Percentiles rank a stretch among this genome's conserved stretches.
phyloP scores from a whole-genome alignment of 2,888 invertebrate species.

The Acronicta aceris region DNA sequence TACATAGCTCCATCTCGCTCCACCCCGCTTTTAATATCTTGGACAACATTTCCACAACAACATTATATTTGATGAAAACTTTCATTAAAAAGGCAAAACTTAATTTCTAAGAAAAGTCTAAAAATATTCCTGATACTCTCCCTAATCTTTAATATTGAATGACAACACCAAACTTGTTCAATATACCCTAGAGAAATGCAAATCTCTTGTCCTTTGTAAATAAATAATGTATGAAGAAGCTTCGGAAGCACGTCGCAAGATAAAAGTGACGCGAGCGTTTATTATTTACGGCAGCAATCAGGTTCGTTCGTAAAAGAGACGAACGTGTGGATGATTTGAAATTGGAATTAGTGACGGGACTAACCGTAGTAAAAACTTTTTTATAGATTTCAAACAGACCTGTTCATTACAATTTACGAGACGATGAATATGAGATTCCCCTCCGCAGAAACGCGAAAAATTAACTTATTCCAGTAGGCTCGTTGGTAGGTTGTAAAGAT shows the following conservation, averaged over 20 bases:
- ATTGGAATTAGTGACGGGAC: constrained; percentile 7
- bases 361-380: constrained; percentile 15
- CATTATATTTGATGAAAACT: constrained; percentile 69
- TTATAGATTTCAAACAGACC: too few relatives aligned
- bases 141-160: constrained; percentile 79
- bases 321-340: constrained; percentile 15
- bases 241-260: constrained; percentile 38
- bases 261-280: constrained; percentile 54
- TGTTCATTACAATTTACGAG: too few relatives aligned
- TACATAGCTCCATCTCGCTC: constrained; percentile 10
- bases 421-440: too few relatives aligned
- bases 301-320: constrained; percentile 38
- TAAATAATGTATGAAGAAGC: constrained; percentile 81
- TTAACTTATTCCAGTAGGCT: too few relatives aligned
- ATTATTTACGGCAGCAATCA: constrained; percentile 54
- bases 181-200: constrained; percentile 78
- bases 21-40: constrained; percentile 27
- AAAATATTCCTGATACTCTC: constrained; percentile 62
- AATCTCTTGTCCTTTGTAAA: constrained; percentile 73
- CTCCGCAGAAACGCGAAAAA: too few relatives aligned
- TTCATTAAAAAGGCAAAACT: constrained; percentile 59
- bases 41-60: constrained; percentile 27
- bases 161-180: constrained; percentile 82
- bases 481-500: too few relatives aligned
- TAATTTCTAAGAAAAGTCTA: constrained; percentile 65